Base-by-base conservation (phyloP, 2,888 invertebrate genomes). In the Danaus chrysippus region DNA sequence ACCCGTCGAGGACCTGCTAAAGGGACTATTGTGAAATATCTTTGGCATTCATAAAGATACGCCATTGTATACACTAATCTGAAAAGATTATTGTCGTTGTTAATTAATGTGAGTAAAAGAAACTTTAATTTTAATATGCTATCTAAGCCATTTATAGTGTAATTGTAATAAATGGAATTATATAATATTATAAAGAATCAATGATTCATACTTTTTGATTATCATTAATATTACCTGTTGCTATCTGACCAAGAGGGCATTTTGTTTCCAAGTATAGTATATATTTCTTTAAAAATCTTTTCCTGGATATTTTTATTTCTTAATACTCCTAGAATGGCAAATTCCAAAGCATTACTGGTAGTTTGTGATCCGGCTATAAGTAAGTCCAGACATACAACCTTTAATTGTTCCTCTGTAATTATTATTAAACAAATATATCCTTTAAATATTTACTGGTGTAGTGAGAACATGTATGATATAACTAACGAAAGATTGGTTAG, bases 291-390 rank as follows among this genome's bases (percentile, higher is more conserved):
- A 62, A 92, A 93, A n/a, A 94, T 85, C 73, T 91, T 92, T 34
- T 89, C 82, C 73, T 94, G 93, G 62, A 94, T 86, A 1, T 90
- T 81, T 34, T 91, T 92, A 75, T 93, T 85, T 63, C 91, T 82
- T 10, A 93, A 76, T 69, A 93, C 87, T 61, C 91, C 91, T 3
- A 94, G 79, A 56, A 95, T 80, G 0, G 92, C 91, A 71, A 93
- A 94, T 54, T 92, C 91, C 49, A 95, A 77, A 0, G 93, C 89
- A 70, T 93, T 94, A 65, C 93, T 93, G 0, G 94, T 94, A 0
- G 95, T 95, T 77, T 94, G 94, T 0, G 93, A 92, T 0, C 95
- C 95, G n/a, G 95, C 95, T 82, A 94, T 92, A 55, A 95, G 91
- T 15, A 95, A 80, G 75, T 95, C 95, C 71, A 95, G 76, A 69